phyloP scores from a whole-genome alignment of 2,888 invertebrate genomes.

The Euspilapteryx auroguttella region DNA sequence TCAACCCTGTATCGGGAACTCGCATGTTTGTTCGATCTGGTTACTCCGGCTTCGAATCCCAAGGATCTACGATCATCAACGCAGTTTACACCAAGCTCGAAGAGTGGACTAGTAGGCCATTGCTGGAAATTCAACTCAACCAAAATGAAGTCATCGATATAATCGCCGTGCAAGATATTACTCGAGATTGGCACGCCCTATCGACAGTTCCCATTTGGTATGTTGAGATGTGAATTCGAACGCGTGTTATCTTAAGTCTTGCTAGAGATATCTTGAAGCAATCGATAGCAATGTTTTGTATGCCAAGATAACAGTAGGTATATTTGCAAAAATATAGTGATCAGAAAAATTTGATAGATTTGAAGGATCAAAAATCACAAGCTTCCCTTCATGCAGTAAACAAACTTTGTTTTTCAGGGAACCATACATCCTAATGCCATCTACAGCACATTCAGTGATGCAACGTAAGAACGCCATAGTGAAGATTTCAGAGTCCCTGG shows the following conservation, averaged over 20 bases:
- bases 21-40: constrained; percentile 21
- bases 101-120: constrained; percentile 30
- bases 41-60: constrained; percentile 18
- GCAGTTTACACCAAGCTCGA: constrained; percentile 20
- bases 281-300: too few species aligned
- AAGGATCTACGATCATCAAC: constrained; percentile 27
- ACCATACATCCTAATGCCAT: constrained; percentile 36
- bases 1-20: constrained; percentile 22
- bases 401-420: too few species aligned
- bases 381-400: too few species aligned
- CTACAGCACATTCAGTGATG: constrained; percentile 19
- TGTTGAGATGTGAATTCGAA: constrained; percentile 11
- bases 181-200: constrained; percentile 31
- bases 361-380: too few species aligned
- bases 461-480: constrained; percentile 44
- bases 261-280: too few species aligned
- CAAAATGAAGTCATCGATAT: constrained; percentile 29
- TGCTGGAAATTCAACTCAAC: constrained; percentile 21
- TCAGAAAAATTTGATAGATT: too few species aligned
- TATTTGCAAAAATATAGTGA: too few species aligned
- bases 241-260: too few species aligned
- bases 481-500: constrained; percentile 65
- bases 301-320: too few species aligned
- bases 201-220: constrained; percentile 43
- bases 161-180: constrained; percentile 32